Conservation (phyloP, 2,888 invertebrate genomes). For the Polia nebulosa region DNA sequence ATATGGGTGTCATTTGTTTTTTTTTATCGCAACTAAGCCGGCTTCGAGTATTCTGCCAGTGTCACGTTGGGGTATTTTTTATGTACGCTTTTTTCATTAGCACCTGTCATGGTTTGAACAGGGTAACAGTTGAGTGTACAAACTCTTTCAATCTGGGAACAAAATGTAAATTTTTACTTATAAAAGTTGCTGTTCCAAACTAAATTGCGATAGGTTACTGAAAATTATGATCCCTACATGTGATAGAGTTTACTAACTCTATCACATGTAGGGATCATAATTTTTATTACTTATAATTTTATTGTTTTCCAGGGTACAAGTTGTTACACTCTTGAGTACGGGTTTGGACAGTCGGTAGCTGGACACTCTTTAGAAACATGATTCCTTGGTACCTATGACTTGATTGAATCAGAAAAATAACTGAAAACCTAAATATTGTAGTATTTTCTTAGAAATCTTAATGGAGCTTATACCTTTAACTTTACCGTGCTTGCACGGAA, state of each 20-base stretch:
- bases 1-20: not conserved
- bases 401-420: not conserved
- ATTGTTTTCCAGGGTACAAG: too few species aligned
- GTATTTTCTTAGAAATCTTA: not conserved
- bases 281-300: too few species aligned
- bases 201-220: too few species aligned
- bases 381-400: not conserved
- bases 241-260: too few species aligned
- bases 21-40: too few species aligned
- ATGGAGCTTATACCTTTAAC: slow-evolving; percentile 13
- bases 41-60: too few species aligned
- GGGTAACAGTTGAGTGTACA: not conserved
- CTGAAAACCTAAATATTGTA: not conserved
- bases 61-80: too few species aligned
- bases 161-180: not conserved
- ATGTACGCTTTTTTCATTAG: slow-evolving; percentile 5
- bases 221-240: too few species aligned
- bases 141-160: not conserved
- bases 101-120: slow-evolving; percentile 5
- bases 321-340: too few species aligned
- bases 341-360: not conserved
- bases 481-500: slow-evolving; percentile 9
- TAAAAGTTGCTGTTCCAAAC: not conserved
- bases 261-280: too few species aligned
- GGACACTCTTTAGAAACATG: not conserved